A percentile compares a stretch with the other conserved stretches of the same genome.
Evolutionary conservation across 2,888 invertebrate genomes (phyloP).

Genomic region (Rhagonycha fulva): DNA sequence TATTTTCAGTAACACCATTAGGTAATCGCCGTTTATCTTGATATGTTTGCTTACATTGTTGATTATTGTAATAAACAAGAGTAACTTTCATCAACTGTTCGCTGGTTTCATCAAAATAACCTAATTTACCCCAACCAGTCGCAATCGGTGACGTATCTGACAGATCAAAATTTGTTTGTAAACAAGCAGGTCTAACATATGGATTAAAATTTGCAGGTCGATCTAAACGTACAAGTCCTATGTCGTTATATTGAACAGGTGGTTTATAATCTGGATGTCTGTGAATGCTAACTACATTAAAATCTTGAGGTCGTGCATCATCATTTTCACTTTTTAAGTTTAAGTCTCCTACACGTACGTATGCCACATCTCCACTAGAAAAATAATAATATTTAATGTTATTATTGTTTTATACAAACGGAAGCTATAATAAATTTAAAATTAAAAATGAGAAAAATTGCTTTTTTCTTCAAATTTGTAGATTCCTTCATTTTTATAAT

Average conservation of each 20-base stretch:
- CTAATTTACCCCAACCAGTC: constrained; percentile 50
- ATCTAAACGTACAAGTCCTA: constrained; percentile 54
- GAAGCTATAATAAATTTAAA: too few species aligned
- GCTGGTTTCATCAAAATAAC: constrained; percentile 17
- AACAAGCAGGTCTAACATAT: constrained; percentile 54
- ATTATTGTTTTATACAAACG: too few species aligned
- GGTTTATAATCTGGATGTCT: constrained; percentile 51
- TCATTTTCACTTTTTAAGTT: constrained; percentile 37
- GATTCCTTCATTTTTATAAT: too few species aligned
- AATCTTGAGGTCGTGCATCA: constrained; percentile 18
- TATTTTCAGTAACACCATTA: constrained; percentile 32
- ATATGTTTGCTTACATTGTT: constrained; percentile 30
- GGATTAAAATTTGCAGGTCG: constrained; percentile 44
- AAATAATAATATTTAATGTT: background rate
- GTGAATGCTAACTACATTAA: constrained; percentile 39
- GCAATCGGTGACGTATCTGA: constrained; percentile 40
- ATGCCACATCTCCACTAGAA: constrained; percentile 47
- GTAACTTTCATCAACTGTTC: constrained; percentile 35
- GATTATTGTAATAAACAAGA: constrained; percentile 26
- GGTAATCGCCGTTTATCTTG: constrained; percentile 29
- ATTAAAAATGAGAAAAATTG: too few species aligned
- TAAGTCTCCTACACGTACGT: constrained; percentile 53
- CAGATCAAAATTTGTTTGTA: constrained; percentile 35
- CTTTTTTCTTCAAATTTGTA: too few species aligned
- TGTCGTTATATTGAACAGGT: constrained; percentile 55